Evolutionary conservation across 2,797 vertebrate species (phyloP), one percentile per base, ranked within the genome.

Genomic region (Mormyrus proboscirostris): DNA sequence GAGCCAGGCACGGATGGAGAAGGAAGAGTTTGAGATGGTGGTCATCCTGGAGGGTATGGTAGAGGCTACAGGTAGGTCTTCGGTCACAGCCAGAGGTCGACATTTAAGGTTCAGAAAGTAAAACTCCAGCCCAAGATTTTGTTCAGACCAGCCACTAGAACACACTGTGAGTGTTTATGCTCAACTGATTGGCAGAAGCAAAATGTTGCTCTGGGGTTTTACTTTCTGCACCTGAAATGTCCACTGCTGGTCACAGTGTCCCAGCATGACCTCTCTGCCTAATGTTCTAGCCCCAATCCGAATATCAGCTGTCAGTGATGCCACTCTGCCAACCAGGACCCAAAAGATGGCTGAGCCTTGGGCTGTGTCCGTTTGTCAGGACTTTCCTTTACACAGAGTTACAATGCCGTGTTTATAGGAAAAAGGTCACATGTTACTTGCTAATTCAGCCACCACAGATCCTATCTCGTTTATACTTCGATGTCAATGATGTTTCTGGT

Each of bases 21-120:
- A 96, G 87, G 96, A 97, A 29, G 96, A 97, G 91, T 97, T 97
- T 53, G 96, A 97, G 91, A 96, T 97, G 0, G 96, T 97, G 59
- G 96, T 96, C 88, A 97, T 97, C 90, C 93, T 97, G 82, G 96
- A 97, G 93, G 96, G 96, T 59, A 97, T 97, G 96, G 96, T 97
- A 86, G 96, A 97, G 93, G 96, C 96, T n/a, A 97, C 96, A 92
- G 96, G 96, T 97, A 95, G 94, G 94, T 41, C 5, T 76, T 76
- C 19, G 25, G 10, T 69, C 3, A 2, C 62, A 69, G 62, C 62
- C 62, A 65, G 62, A 29, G 25, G 9, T 65, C 25, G 62, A 65
- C 0, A 65, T 65, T 65, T 65, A 10, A 29, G 62, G 25, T 29
- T 25, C 62, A 65, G 62, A 65, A 65, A 65, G 62, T 65, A 65